These are phyloP conservation scores for Gadus chalcogrammus DNA, from an alignment of 2,113 vertebrate species.

Conservation along the genomic window DNA sequence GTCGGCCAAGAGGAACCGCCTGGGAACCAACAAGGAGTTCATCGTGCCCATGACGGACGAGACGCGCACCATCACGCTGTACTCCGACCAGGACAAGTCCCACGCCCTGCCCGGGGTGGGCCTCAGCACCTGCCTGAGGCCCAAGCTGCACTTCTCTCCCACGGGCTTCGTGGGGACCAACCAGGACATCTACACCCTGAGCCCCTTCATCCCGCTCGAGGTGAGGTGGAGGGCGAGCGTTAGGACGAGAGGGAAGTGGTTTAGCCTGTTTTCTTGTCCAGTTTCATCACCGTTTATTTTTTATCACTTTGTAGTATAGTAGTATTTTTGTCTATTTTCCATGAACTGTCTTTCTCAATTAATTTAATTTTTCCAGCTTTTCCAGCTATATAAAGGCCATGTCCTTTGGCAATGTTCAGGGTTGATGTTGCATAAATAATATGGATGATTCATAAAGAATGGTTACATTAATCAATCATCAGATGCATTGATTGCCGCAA, in stretches of 20 bases:
- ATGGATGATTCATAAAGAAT: too few relatives aligned
- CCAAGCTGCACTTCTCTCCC: conserved; percentile 83
- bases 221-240: conserved; percentile 52
- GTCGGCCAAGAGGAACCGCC: conserved; percentile 85
- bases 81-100: conserved; percentile 50
- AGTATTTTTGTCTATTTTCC: too few relatives aligned
- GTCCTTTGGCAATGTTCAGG: too few relatives aligned
- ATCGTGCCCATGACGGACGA: conserved; percentile 87
- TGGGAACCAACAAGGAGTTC: conserved; percentile 91
- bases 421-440: too few relatives aligned
- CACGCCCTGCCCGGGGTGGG: conserved; percentile 86
- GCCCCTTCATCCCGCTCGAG: conserved; percentile 81
- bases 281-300: conserved; percentile 8
- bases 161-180: conserved; percentile 79
- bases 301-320: too few relatives aligned
- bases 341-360: too few relatives aligned
- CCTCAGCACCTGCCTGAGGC: conserved; percentile 81
- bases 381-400: too few relatives aligned
- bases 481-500: too few relatives aligned
- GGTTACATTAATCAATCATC: too few relatives aligned
- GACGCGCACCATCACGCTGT: conserved; percentile 82
- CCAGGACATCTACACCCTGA: conserved; percentile 76
- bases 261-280: background rate
- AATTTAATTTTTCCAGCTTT: too few relatives aligned
- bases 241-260: background rate